Percentiles rank a stretch among this genome's conserved stretches.
Conservation (phyloP, 2,113 vertebrate species). For the Triplophysa siluroides region DNA sequence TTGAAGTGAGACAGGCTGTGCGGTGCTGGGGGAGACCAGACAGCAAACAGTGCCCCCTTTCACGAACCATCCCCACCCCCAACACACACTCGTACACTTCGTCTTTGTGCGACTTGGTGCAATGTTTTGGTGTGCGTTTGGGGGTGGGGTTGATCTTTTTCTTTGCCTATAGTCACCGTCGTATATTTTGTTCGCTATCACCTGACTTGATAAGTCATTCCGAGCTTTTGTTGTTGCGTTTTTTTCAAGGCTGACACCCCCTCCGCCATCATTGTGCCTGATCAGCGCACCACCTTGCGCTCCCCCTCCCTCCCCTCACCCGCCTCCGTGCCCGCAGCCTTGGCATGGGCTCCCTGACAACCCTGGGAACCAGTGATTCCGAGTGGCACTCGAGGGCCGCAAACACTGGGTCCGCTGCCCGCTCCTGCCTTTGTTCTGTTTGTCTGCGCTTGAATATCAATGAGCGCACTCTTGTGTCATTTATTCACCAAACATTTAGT, state of each 20-base stretch:
- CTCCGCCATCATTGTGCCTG: conserved; percentile 2
- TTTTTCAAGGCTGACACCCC: neutral
- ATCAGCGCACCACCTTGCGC: neutral
- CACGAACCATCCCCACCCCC: conserved; percentile 63
- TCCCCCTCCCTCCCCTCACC: conserved; percentile 33
- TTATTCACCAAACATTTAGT: conserved; percentile 59
- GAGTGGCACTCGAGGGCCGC: conserved; percentile 61
- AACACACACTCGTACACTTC: conserved; percentile 42
- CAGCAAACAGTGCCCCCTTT: conserved; percentile 79
- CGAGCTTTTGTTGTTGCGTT: neutral
- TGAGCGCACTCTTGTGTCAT: conserved; percentile 55
- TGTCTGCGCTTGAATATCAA: conserved; percentile 61
- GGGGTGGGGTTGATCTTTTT: conserved; percentile 57
- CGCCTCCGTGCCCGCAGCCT: conserved; percentile 47
- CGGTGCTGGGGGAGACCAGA: conserved; percentile 72
- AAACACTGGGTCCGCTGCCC: conserved; percentile 56
- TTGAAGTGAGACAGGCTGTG: conserved; percentile 76
- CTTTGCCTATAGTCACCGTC: conserved; percentile 20
- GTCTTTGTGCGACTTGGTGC: conserved; percentile 53
- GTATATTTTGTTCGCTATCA: conserved; percentile 26
- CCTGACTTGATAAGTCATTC: conserved; percentile 30
- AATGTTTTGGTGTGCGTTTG: conserved; percentile 70
- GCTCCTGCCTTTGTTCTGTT: conserved; percentile 55
- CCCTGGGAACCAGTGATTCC: conserved; percentile 61
- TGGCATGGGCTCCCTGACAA: conserved; percentile 58